Conservation (phyloP, 2,113 vertebrate genomes). For the Empidonax alnorum region DNA sequence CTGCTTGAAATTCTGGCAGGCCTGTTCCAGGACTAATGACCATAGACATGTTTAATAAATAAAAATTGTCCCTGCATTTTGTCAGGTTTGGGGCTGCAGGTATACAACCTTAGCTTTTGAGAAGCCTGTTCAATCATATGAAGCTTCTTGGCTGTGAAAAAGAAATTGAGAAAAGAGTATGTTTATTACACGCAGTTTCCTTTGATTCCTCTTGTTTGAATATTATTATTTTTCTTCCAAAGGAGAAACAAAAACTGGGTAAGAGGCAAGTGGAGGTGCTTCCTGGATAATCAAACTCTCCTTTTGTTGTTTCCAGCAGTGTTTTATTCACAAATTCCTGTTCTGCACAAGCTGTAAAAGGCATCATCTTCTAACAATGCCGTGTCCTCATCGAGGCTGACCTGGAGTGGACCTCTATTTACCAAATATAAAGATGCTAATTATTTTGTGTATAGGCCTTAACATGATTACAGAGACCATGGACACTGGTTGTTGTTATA, state of each 20-base stretch:
- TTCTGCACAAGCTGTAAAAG: background rate
- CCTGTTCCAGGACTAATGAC: background rate
- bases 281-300: background rate
- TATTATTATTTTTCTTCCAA: background rate
- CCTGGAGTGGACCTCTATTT: slow-evolving; percentile 60
- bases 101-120: background rate
- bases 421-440: slow-evolving; percentile 68
- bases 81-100: background rate
- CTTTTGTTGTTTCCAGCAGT: background rate
- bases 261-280: slow-evolving; percentile 45
- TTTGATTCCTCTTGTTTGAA: background rate
- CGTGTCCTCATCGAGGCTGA: slow-evolving; percentile 12
- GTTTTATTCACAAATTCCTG: background rate
- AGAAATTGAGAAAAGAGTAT: background rate
- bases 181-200: background rate
- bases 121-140: background rate
- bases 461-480: slow-evolving; percentile 65
- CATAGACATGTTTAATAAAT: background rate
- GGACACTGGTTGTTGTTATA: slow-evolving; percentile 69
- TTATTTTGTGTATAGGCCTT: slow-evolving; percentile 60
- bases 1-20: accelerated
- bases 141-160: background rate
- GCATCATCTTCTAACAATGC: slow-evolving; percentile 9
- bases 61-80: background rate
- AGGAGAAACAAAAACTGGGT: background rate